Evolutionary conservation across 2,888 invertebrate genomes (phyloP), one percentile per base, ranked within the genome.

Genomic region (Antheraea yamamai): DNA sequence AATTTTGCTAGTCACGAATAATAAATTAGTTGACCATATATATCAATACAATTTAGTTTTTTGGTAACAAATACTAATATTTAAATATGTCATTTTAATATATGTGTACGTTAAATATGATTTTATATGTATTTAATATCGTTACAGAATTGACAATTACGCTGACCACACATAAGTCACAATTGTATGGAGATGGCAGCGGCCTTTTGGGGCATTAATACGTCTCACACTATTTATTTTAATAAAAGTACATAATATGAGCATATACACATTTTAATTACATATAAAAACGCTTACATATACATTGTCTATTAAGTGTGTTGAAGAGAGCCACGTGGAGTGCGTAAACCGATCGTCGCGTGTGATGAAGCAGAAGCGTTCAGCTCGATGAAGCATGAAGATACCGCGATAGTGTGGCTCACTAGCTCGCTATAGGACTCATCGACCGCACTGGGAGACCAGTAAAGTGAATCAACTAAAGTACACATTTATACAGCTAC

Each of bases 401-500:
- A 94, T 94, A 92, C 90, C 91, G 89, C 90, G 94, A 93, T 94
- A 94, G 87, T 88, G 87, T 91, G 91, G 92, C 88, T 87, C 92
- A 87, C 90, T 92, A 92, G 88, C 88, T 89, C 91, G 85, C 88
- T 89, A 88, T 87, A 81, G 80, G 70, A 72, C 70, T 70, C 73
- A 73, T 78, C 75, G 79, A 78, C 26, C 61, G 51, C 66, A 73
- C 51, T 73, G 30, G 20, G n/a, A 39, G 18, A 70, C 70, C n/a
- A 39, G 70, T 70, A 70, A 70, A 70, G 39, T 70, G 39, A 70
- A 70, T 70, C 23, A 39, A 39, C n/a, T 20, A 39, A 39, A 7
- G 39, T n/a, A 39, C 20, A 7, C 70, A 4, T 68, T 68, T 68
- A 35, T 20, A 23, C 16, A 66, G 26, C 18, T 66, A 66, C 23